Conservation (phyloP, 2,888 invertebrate species). For the Oxycera nigricornis region DNA sequence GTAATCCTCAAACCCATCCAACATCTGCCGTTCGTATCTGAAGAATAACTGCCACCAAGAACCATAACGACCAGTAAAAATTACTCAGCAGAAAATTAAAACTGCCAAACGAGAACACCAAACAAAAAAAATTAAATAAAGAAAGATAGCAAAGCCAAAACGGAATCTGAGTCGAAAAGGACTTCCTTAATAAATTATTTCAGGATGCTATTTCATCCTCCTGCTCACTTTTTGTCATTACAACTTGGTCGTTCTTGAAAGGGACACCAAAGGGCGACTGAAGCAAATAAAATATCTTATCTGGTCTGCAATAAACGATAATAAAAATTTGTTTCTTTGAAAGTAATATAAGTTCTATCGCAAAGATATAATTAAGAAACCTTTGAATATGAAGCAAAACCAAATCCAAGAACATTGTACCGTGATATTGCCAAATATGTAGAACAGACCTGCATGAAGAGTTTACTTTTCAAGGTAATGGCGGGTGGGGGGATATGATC, state of each 20-base stretch:
- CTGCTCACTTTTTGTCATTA: slow-evolving; percentile 34
- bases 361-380: slow-evolving; percentile 44
- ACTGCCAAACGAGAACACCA: slow-evolving; percentile 40
- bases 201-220: slow-evolving; percentile 35
- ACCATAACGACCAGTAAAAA: slow-evolving; percentile 37
- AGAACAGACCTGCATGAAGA: too few relatives aligned
- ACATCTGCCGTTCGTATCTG: neutral
- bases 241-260: slow-evolving; percentile 12
- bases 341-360: slow-evolving; percentile 47
- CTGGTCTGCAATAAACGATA: slow-evolving; percentile 46
- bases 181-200: slow-evolving; percentile 46
- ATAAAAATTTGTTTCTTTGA: slow-evolving; percentile 41
- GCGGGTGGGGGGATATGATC: too few relatives aligned
- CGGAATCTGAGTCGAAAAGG: slow-evolving; percentile 29
- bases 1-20: neutral
- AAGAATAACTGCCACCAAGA: neutral
- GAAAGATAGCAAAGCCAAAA: slow-evolving; percentile 39
- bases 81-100: slow-evolving; percentile 47
- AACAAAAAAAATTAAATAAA: slow-evolving; percentile 41
- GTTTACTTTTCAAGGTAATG: too few relatives aligned
- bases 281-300: slow-evolving; percentile 46
- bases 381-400: slow-evolving; percentile 24
- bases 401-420: too few relatives aligned
- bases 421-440: too few relatives aligned
- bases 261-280: neutral